Percentiles rank a stretch among this genome's conserved stretches.
These are phyloP conservation scores for Hemibagrus wyckioides DNA, from an alignment of 2,113 vertebrate genomes.

Conservation along the genomic window DNA sequence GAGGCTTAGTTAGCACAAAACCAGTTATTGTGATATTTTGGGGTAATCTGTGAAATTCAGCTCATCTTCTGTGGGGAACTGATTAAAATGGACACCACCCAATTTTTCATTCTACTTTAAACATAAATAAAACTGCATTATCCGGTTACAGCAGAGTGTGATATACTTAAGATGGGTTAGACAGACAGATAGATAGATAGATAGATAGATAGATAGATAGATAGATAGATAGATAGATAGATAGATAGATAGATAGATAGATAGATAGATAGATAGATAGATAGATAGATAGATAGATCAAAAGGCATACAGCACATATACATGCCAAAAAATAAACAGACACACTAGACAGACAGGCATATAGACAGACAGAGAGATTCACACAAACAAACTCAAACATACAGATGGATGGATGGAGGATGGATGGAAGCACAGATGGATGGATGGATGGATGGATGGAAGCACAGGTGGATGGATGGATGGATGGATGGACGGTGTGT, in stretches of 20 bases:
- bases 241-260: background rate
- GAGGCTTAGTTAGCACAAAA: conserved; percentile 3
- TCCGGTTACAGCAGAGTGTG: background rate
- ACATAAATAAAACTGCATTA: background rate
- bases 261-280: background rate
- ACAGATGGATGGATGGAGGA: background rate
- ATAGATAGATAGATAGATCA: background rate
- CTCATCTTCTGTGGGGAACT: background rate
- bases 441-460: background rate
- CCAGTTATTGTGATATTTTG: conserved; percentile 5
- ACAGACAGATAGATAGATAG: background rate
- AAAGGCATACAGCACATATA: too few relatives aligned
- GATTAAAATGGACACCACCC: background rate
- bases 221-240: background rate
- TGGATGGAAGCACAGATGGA: background rate
- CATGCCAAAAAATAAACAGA: background rate
- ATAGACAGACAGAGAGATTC: background rate
- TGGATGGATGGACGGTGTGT: background rate
- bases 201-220: background rate
- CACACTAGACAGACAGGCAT: background rate
- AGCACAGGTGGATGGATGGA: background rate
- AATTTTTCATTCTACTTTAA: background rate
- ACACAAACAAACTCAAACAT: too few relatives aligned
- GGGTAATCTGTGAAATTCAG: conserved; percentile 11
- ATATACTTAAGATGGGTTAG: background rate